These are phyloP conservation scores for Channa argus DNA, from an alignment of 2,113 vertebrate species.

Conservation along the genomic window DNA sequence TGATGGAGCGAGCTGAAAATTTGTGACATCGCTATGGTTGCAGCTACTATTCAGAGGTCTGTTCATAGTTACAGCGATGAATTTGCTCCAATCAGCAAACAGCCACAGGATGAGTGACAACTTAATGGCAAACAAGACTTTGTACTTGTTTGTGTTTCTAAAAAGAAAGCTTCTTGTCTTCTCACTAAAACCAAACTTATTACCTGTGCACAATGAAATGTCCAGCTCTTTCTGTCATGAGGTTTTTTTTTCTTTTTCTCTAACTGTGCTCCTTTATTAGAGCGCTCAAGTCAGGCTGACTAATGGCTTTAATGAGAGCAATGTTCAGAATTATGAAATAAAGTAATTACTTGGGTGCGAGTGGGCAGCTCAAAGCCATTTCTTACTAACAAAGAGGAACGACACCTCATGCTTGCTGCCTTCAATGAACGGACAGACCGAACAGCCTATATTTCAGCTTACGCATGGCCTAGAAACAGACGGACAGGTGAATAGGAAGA, in stretches of 20 bases:
- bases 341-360: background rate
- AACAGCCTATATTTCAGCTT: background rate
- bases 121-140: too few relatives aligned
- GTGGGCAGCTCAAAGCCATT: background rate
- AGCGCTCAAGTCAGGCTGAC: background rate
- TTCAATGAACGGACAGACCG: background rate
- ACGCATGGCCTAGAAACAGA: slow-evolving; percentile 32
- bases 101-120: background rate
- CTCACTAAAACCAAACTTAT: background rate
- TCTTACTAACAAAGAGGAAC: slow-evolving; percentile 1
- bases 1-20: background rate
- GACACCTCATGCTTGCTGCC: background rate
- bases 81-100: background rate
- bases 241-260: background rate
- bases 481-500: slow-evolving; percentile 19
- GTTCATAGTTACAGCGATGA: background rate
- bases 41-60: background rate
- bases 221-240: background rate
- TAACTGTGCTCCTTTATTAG: background rate
- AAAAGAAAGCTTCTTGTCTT: too few relatives aligned
- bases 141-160: too few relatives aligned
- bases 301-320: slow-evolving; percentile 4
- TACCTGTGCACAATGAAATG: background rate
- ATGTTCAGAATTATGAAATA: background rate
- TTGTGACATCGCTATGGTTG: background rate